Base-by-base conservation (phyloP, 2,113 vertebrate species). In the Porphyrio hochstetteri region DNA sequence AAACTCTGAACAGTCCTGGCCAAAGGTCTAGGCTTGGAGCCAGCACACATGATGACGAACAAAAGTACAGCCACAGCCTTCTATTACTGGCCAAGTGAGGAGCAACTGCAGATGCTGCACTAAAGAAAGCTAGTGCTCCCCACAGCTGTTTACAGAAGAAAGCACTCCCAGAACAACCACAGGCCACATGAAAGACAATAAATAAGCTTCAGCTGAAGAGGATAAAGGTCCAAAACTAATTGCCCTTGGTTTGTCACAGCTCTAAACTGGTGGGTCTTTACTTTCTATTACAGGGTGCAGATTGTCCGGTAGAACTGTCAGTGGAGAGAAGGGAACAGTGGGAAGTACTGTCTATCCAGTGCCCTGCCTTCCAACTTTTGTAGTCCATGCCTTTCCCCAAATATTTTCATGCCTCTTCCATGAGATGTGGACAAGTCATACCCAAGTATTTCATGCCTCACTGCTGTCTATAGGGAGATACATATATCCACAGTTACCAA, bases 131-230 rank as follows among this genome's bases (percentile, higher is more conserved):
- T 50, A 13, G 1, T 27, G 40, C 57, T 92, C 65, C 29, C 48
- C 53, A 52, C 84, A 86, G 88, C 77, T 91, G 74, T 56, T 81
- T 71, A 48, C n/a, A 84, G 52, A 78, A 87, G 17, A 84, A 93
- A 86, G 13, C 29, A 76, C 69, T 86, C 60, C 40, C 69, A 91
- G 81, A 79, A 91, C 48, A 95, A 35, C 81, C 86, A 93, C 86
- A 93, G 44, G 65, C 74, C 95, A 94, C 89, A 89, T 91, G 65
- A 95, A 95, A 96, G 77, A 33, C 24, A 15, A 14, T 70, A 86
- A 95, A 93, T 70, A 16, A 20, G 16, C 40, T 82, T 91, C 91
- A 92, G 69, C 61, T 91, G 81, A 82, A 85, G 57, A 89, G 27
- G 17, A 57, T 28, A 19, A 31, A 82, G 53, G 16, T 31, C 65